Conservation (phyloP, 2,888 invertebrate species). For the Ptilodon capucinus region DNA sequence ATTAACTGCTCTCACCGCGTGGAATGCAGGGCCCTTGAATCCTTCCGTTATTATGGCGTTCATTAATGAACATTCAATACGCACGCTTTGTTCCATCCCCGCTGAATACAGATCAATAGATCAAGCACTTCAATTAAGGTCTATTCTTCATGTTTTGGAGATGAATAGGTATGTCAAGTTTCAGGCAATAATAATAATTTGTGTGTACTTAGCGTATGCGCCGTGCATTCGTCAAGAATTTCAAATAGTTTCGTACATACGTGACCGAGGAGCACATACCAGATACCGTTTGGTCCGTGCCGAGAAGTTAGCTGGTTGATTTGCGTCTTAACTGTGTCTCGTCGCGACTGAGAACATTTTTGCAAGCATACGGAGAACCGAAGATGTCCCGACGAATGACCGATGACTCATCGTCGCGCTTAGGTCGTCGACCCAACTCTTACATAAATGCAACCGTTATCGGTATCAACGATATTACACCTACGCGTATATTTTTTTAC, state of each 20-base stretch:
- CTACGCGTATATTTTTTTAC: conserved; percentile 27
- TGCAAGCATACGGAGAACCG: conserved; percentile 36
- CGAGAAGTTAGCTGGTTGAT: conserved; percentile 39
- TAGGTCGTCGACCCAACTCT: conserved; percentile 68
- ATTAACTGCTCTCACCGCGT: conserved; percentile 47
- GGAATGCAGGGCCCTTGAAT: conserved; percentile 49
- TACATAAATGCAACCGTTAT: conserved; percentile 42
- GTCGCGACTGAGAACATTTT: conserved; percentile 27
- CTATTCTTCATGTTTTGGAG: conserved; percentile 30
- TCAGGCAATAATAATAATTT: conserved; percentile 20
- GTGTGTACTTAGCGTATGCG: conserved; percentile 37
- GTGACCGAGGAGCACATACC: conserved; percentile 39
- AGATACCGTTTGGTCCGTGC: too few relatives aligned
- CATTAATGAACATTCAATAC: conserved; percentile 55
- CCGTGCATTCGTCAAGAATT: conserved; percentile 31
- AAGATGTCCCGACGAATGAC: conserved; percentile 45
- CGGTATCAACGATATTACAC: conserved; percentile 39
- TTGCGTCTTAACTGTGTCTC: conserved; percentile 31
- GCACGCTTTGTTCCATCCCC: conserved; percentile 41
- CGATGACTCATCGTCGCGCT: conserved; percentile 62
- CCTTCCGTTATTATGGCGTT: conserved; percentile 45
- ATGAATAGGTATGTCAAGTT: conserved; percentile 22
- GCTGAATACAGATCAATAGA: conserved; percentile 27
- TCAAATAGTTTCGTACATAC: conserved; percentile 34
- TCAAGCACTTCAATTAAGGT: conserved; percentile 37